phyloP scores from a whole-genome alignment of 2,888 invertebrate species.

The Andricus curvator region DNA sequence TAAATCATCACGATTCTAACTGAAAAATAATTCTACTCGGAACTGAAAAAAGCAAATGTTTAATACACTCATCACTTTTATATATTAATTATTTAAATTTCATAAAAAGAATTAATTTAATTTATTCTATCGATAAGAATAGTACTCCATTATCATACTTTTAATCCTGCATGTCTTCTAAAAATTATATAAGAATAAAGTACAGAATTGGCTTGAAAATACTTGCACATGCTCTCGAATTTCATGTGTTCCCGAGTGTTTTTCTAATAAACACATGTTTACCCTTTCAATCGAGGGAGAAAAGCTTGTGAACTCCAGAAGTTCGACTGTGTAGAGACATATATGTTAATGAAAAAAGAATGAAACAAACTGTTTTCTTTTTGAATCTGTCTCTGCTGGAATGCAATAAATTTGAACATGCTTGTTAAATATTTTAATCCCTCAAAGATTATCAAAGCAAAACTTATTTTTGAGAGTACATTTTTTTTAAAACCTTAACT shows the following conservation, averaged over 20 bases:
- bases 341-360: not conserved
- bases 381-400: not conserved
- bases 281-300: not conserved
- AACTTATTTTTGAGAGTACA: not conserved
- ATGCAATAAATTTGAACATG: not conserved
- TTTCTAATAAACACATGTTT: conserved; percentile 18
- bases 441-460: not conserved
- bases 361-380: not conserved
- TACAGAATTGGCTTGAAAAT: not conserved
- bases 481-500: no score
- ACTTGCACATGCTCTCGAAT: not conserved
- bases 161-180: no score
- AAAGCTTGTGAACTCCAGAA: not conserved
- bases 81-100: no score
- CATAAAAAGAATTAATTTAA: no score
- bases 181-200: no score
- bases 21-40: no score
- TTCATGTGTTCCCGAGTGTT: not conserved
- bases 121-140: no score
- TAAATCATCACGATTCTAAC: no score
- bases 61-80: no score
- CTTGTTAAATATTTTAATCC: not conserved
- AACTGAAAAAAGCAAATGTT: no score
- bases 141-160: no score
- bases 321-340: not conserved